Conservation (phyloP, 30 jellyfish, hydroid and myxozoan species). For the Clytia hemisphaerica region DNA sequence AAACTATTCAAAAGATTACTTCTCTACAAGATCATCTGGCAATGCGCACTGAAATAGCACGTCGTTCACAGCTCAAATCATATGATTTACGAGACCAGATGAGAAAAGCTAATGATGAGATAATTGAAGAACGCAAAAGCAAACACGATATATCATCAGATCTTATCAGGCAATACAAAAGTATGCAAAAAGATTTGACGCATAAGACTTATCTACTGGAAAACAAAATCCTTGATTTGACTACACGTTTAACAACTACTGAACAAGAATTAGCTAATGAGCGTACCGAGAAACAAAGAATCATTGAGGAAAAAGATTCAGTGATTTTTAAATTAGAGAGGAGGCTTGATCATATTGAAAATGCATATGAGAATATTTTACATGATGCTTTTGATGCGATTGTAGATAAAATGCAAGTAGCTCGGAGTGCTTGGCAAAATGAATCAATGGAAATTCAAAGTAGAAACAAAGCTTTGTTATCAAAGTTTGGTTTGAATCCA, state of each 20-base stretch:
- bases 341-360: constrained; percentile 58
- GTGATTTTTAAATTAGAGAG: constrained; percentile 50
- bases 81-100: constrained; percentile 50
- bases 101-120: constrained; percentile 51
- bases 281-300: constrained; percentile 36
- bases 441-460: constrained; percentile 52
- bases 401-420: constrained; percentile 58
- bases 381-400: constrained; percentile 72
- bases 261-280: constrained; percentile 42
- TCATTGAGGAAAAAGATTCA: constrained; percentile 46
- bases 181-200: constrained; percentile 61
- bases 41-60: constrained; percentile 53
- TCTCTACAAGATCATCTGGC: constrained; percentile 73
- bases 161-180: constrained; percentile 56
- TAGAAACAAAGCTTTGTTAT: constrained; percentile 36
- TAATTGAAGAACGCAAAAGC: constrained; percentile 41
- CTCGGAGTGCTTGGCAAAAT: constrained; percentile 53
- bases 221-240: constrained; percentile 21
- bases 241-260: constrained; percentile 32
- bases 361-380: constrained; percentile 72
- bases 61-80: constrained; percentile 56
- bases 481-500: constrained; percentile 68
- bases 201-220: constrained; percentile 35
- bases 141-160: constrained; percentile 65
- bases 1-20: constrained; percentile 52